Evolutionary conservation across 2,797 vertebrate species (phyloP), one percentile per base, ranked within the genome.

Genomic region (Sebastiscus tertius): DNA sequence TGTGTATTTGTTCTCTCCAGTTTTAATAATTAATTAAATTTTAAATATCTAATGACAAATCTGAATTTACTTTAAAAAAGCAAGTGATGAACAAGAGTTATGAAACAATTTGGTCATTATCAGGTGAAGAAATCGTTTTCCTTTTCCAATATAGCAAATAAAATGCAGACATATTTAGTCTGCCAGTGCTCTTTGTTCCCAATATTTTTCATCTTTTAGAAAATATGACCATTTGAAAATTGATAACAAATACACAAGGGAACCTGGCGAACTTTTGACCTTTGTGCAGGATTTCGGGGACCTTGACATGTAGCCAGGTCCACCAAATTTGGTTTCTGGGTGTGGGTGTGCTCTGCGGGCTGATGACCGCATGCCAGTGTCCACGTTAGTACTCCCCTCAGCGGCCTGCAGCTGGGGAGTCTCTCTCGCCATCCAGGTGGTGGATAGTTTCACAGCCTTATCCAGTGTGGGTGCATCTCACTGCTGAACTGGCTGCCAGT

Each of bases 331-430:
- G 46, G 3, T 49, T 49, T 49, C 93, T 98, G 77, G 97, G 95
- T 31, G 94, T 97, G 6, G 96, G 96, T 4, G 94, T 97, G 67
- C 95, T 98, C 80, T 97, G 96, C 0, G 96, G 97, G 34, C 93
- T 98, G 80, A 93, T 96, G 79, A 97, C 97, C 34, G 8, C 18
- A 94, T 96, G 95, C 92, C 97, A 73, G 93, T 97, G 77, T 94
- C 94, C 72, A 95, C 95, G 0, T 85, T 97, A 3, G 97, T 97
- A 36, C 94, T 98, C 75, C 93, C 79, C 92, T 97, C 85, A 96
- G 95, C 0, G 97, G 97, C 55, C 93, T 98, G 4, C 95, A 97
- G 82, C 94, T 98, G 84, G 97, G 97, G 26, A 79, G 95, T 97
- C 66, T 96, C 95, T 11, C 64, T 94, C 0, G 88, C 93, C 55